Conservation (phyloP, 1,140 invertebrate genomes). For the Neomicropteryx cornuta region DNA sequence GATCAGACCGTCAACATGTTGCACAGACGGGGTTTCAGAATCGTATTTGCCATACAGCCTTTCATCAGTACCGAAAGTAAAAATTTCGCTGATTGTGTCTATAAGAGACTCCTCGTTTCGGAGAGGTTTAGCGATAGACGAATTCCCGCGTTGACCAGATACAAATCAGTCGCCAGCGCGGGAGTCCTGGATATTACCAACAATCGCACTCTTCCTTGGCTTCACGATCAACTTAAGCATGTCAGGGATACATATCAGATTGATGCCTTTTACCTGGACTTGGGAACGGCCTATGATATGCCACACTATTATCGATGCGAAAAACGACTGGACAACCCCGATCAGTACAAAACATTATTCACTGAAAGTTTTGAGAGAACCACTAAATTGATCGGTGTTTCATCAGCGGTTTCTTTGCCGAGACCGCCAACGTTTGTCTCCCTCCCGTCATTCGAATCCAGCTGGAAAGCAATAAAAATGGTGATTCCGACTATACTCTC, state of each 20-base stretch:
- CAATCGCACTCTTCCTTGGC: slow-evolving; percentile 67
- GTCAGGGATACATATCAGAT: slow-evolving; percentile 67
- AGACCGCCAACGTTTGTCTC: slow-evolving; percentile 77
- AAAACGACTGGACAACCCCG: slow-evolving; percentile 60
- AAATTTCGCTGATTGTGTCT: slow-evolving; percentile 68
- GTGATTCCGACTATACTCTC: slow-evolving; percentile 79
- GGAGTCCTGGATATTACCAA: slow-evolving; percentile 79
- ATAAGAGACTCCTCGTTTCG: slow-evolving; percentile 55
- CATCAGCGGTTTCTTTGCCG: slow-evolving; percentile 70
- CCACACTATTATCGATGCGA: slow-evolving; percentile 75
- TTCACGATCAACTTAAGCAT: slow-evolving; percentile 57
- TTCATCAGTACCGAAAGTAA: slow-evolving; percentile 76
- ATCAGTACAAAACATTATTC: slow-evolving; percentile 68
- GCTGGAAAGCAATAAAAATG: slow-evolving; percentile 77
- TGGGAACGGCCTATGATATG: slow-evolving; percentile 79
- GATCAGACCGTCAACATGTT: slow-evolving; percentile 70
- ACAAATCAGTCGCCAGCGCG: slow-evolving; percentile 63
- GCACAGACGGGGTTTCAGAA: slow-evolving; percentile 71
- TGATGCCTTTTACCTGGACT: slow-evolving; percentile 82
- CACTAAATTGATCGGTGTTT: slow-evolving; percentile 67
- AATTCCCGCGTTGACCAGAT: slow-evolving; percentile 65
- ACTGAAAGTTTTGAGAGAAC: slow-evolving; percentile 50
- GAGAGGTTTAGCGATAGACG: slow-evolving; percentile 58
- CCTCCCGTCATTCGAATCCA: slow-evolving; percentile 73
- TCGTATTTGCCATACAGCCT: slow-evolving; percentile 73